Evolutionary conservation across 2,113 vertebrate genomes (phyloP), one percentile per base, ranked within the genome.

Genomic region (Penelope pileata): DNA sequence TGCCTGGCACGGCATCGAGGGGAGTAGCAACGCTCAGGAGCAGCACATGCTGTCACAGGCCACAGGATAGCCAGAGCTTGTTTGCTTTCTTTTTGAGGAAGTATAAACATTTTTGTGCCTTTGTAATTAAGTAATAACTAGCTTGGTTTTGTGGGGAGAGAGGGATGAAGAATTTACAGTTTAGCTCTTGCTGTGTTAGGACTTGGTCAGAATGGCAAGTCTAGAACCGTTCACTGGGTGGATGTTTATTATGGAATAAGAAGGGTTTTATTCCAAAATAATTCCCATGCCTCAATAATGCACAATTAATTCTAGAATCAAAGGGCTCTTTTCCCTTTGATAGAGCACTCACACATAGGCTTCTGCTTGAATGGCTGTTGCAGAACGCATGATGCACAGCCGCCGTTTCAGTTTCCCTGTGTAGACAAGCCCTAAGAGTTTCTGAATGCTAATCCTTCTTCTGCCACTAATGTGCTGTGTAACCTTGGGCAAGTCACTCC

Each of bases 401-500:
- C 2, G 0, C 11, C 6, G 0, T 73, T 90, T 48, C 45, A 24
- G 13, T 77, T 95, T 88, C 76, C 21, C 47, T 59, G 12, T 16
- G 18, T 29, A 72, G 85, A 83, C 18, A 74, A 88, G 47, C 12
- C 51, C 63, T 43, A 47, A 43, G 32, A 64, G 74, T 80, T 86
- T 78, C 56, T 75, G 34, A 75, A 81, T 34, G 14, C 43, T n/a
- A 83, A 4, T 14, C 21, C 16, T 80, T 78, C 42, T 93, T 81
- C 90, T 91, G 67, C 50, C 68, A 81, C 72, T 88, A n/a, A 90
- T 68, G 85, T 94, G 12, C 78, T 78, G 2, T 68, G 23, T 80
- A 90, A 86, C 36, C 2, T 3, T 58, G 82, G 27, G 36, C 58
- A 91, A 91, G 75, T 78, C 51, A 60, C 32, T 91, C 83, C 17